These are phyloP conservation scores for Luperina nickerlii DNA, from an alignment of 2,888 invertebrate genomes.

Conservation along the genomic window DNA sequence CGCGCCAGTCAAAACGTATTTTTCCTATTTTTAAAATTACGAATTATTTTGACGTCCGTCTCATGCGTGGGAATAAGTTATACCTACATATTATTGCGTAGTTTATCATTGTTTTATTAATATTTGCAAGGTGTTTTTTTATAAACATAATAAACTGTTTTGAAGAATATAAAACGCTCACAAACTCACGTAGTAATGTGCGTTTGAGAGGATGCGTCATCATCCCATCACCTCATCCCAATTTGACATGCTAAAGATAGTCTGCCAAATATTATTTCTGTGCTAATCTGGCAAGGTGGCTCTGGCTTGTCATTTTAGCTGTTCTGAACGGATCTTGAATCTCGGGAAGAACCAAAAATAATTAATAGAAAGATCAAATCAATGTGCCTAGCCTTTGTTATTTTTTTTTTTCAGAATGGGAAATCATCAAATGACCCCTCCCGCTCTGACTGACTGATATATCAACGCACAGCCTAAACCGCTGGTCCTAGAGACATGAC, in stretches of 20 bases:
- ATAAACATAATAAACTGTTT: not conserved
- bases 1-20: conserved; percentile 34
- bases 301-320: not conserved
- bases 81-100: conserved; percentile 25
- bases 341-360: not conserved
- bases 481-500: too few relatives aligned
- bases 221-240: conserved; percentile 8
- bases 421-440: too few relatives aligned
- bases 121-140: not conserved
- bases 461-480: too few relatives aligned
- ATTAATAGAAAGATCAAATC: not conserved
- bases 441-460: too few relatives aligned
- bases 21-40: conserved; percentile 59
- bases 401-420: too few relatives aligned
- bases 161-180: not conserved
- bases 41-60: conserved; percentile 48
- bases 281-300: conserved; percentile 4
- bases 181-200: not conserved
- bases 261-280: conserved; percentile 40
- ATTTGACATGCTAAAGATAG: conserved; percentile 26
- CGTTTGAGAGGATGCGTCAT: not conserved
- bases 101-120: conserved; percentile 20
- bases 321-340: not conserved
- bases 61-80: conserved; percentile 48
- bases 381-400: not conserved